Percentiles rank a stretch among this genome's conserved stretches.
Conservation (phyloP, 1,140 invertebrate species). For the Achroia grisella region DNA sequence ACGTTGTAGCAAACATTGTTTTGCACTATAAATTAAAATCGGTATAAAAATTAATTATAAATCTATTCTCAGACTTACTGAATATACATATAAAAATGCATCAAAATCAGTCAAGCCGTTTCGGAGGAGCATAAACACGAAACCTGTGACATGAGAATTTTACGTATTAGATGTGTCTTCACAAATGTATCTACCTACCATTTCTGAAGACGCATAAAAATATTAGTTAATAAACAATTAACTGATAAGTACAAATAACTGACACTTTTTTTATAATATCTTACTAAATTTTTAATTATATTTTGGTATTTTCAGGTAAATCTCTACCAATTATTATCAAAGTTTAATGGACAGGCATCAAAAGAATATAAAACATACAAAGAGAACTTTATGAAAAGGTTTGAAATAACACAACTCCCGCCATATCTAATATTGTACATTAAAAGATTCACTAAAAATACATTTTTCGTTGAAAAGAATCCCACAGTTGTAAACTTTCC, state of each 20-base stretch:
- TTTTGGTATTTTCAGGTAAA: conserved; percentile 82
- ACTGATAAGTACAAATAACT: too few relatives aligned
- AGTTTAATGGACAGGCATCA: conserved; percentile 96
- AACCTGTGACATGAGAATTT: too few relatives aligned
- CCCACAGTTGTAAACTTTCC: conserved; percentile 99
- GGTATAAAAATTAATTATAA: too few relatives aligned
- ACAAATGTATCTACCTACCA: too few relatives aligned
- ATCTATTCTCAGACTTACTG: too few relatives aligned
- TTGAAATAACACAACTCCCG: conserved; percentile 95
- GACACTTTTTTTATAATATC: too few relatives aligned
- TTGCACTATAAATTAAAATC: too few relatives aligned
- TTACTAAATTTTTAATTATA: neutral
- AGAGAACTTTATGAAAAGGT: conserved; percentile 97
- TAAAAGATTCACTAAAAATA: conserved; percentile 99
- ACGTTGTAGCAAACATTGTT: neutral
- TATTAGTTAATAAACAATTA: too few relatives aligned
- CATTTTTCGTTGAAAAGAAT: conserved; percentile 99
- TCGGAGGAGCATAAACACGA: too few relatives aligned
- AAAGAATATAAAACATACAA: conserved; percentile 99
- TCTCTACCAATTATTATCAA: conserved; percentile 92
- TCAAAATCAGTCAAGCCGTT: too few relatives aligned
- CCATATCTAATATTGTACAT: conserved; percentile 99
- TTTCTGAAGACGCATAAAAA: too few relatives aligned
- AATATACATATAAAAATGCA: too few relatives aligned
- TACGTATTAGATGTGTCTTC: neutral